These are phyloP conservation scores for Falco novaeseelandiae DNA, from an alignment of 2,797 vertebrate genomes.

Conservation along the genomic window DNA sequence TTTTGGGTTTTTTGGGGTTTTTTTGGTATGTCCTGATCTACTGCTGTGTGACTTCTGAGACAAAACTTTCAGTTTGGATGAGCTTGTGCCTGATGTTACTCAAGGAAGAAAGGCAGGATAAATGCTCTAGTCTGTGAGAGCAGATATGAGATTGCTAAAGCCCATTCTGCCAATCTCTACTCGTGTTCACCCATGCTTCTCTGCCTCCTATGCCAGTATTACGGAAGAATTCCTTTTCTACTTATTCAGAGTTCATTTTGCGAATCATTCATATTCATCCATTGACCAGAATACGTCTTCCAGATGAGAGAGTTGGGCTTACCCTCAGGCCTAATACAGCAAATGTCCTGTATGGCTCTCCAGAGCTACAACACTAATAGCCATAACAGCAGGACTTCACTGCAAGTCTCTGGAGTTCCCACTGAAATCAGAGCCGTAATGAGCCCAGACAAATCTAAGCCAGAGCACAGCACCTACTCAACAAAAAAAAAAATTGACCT, in stretches of 20 bases:
- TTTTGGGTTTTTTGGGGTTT: background rate
- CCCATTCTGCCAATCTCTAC: background rate
- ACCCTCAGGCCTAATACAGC: conserved; percentile 26
- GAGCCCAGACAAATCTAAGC: background rate
- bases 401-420: background rate
- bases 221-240: background rate
- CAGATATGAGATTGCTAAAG: background rate
- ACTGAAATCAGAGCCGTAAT: conserved; percentile 20
- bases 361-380: background rate
- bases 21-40: background rate
- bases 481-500: background rate
- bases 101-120: background rate
- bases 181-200: background rate
- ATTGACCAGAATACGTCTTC: conserved; percentile 43
- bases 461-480: background rate
- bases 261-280: conserved; percentile 29
- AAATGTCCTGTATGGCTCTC: conserved; percentile 7
- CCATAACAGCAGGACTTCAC: background rate
- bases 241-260: background rate
- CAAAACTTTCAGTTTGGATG: background rate
- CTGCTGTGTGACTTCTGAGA: background rate
- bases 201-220: background rate
- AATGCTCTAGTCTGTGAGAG: background rate
- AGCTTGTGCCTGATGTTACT: background rate
- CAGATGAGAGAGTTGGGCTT: background rate